Percentiles rank a stretch among this genome's conserved stretches.
These are phyloP conservation scores for Physella acuta DNA, from an alignment of 1,140 invertebrate genomes.

Conservation along the genomic window DNA sequence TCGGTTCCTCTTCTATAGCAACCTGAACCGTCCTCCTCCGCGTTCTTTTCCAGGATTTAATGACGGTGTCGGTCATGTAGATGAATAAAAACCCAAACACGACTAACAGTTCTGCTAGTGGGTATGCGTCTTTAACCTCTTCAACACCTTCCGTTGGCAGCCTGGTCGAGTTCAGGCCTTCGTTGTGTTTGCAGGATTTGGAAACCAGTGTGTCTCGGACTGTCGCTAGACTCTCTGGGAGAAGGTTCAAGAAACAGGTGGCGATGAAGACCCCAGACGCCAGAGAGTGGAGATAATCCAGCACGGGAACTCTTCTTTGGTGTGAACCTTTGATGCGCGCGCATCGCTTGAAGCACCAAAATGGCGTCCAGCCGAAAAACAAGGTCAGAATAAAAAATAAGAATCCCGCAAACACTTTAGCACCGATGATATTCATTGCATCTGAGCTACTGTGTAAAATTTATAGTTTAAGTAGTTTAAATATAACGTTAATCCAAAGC, in stretches of 20 bases:
- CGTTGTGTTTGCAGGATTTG: not conserved
- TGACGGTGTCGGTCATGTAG: not conserved
- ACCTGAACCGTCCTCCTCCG: not conserved
- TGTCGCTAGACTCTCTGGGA: slow-evolving; percentile 4
- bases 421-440: slow-evolving; percentile 13
- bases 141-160: not conserved
- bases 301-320: not conserved
- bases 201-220: not conserved
- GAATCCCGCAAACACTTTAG: slow-evolving; percentile 12
- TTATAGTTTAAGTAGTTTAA: too few relatives aligned
- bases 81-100: slow-evolving; percentile 9
- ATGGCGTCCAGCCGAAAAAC: slow-evolving; percentile 17
- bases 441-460: too few relatives aligned
- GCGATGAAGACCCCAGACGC: slow-evolving; percentile 18
- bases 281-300: slow-evolving; percentile 13
- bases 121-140: not conserved
- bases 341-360: slow-evolving; percentile 1
- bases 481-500: too few relatives aligned
- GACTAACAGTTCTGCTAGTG: slow-evolving; percentile 7
- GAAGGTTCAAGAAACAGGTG: slow-evolving; percentile 5
- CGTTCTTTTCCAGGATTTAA: not conserved
- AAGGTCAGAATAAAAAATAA: not conserved
- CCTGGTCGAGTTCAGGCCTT: not conserved
- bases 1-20: not conserved
- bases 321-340: too few relatives aligned